Evolutionary conservation across 2,888 invertebrate species (phyloP).

Genomic region (Tachina fera): DNA sequence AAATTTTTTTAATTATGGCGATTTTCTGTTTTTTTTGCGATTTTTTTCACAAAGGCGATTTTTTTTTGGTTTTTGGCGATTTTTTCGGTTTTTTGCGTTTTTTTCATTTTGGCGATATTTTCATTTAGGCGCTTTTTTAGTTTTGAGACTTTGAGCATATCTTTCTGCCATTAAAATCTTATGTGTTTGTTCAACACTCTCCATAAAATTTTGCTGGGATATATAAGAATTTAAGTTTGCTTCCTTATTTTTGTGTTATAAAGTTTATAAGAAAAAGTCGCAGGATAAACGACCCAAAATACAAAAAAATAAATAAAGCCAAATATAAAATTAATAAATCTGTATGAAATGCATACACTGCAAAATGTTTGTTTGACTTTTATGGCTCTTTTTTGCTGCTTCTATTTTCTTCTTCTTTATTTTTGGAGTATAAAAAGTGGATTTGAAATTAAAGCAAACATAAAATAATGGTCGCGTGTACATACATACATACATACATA

Average conservation of each 20-base stretch:
- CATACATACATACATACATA: rapidly evolving
- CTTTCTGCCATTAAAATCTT: no score
- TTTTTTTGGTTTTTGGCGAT: no score
- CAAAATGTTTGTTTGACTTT: conserved; percentile 59
- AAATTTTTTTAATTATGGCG: no score
- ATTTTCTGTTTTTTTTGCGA: no score
- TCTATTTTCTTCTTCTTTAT: not conserved
- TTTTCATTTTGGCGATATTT: no score
- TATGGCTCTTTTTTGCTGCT: conserved; percentile 30
- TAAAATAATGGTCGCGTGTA: not conserved
- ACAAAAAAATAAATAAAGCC: not conserved
- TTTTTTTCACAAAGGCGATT: no score
- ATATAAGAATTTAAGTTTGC: not conserved
- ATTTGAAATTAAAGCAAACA: conserved; percentile 38
- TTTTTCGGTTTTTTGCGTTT: no score
- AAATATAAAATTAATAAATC: conserved; percentile 49
- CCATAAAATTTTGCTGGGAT: no score
- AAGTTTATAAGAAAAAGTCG: conserved; percentile 30
- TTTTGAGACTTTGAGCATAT: no score
- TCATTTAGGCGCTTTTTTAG: no score
- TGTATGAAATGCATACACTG: conserved; percentile 57
- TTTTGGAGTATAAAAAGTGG: conserved; percentile 11
- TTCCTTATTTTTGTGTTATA: not conserved
- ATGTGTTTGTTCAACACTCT: no score
- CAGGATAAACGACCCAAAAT: conserved; percentile 11